A percentile compares a stretch with the other conserved stretches of the same genome.
Evolutionary conservation across 2,113 vertebrate species (phyloP).

Genomic region (Phyllostomus hastatus): DNA sequence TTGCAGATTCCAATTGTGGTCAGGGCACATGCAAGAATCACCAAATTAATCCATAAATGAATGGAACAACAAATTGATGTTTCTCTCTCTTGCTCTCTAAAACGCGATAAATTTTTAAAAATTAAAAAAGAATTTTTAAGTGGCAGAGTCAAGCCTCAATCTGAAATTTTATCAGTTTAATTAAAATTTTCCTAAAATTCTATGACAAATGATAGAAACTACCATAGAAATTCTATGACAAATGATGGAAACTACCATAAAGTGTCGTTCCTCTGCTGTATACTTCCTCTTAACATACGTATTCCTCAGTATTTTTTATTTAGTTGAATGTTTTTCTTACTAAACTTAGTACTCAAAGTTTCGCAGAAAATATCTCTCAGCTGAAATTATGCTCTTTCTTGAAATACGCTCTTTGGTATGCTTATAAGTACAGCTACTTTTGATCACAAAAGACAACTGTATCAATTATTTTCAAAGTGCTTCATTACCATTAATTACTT

Average conservation of each 20-base stretch:
- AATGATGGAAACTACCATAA: background rate
- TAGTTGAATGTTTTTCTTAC: background rate
- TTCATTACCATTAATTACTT: slow-evolving; percentile 53
- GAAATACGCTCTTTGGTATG: slow-evolving; percentile 15
- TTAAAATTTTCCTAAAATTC: background rate
- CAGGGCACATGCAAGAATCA: too few relatives aligned
- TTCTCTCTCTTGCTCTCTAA: too few relatives aligned
- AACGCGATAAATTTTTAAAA: too few relatives aligned
- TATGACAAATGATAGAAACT: background rate
- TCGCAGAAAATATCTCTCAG: background rate
- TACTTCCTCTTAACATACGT: background rate
- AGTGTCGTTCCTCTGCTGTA: background rate
- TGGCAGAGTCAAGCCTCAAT: background rate
- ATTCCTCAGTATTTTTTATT: background rate
- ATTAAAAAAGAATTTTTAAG: background rate
- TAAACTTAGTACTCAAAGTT: background rate
- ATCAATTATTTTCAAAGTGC: background rate
- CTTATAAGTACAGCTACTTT: slow-evolving; percentile 15
- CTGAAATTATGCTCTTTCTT: background rate
- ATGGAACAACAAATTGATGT: too few relatives aligned
- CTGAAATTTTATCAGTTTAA: slow-evolving; percentile 1
- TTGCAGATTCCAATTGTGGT: too few relatives aligned
- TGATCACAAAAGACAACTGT: slow-evolving; percentile 32
- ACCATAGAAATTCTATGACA: background rate
- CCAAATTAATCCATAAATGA: too few relatives aligned